Evolutionary conservation across 1,140 invertebrate genomes (phyloP).

Genomic region (Drosophila suzukii): DNA sequence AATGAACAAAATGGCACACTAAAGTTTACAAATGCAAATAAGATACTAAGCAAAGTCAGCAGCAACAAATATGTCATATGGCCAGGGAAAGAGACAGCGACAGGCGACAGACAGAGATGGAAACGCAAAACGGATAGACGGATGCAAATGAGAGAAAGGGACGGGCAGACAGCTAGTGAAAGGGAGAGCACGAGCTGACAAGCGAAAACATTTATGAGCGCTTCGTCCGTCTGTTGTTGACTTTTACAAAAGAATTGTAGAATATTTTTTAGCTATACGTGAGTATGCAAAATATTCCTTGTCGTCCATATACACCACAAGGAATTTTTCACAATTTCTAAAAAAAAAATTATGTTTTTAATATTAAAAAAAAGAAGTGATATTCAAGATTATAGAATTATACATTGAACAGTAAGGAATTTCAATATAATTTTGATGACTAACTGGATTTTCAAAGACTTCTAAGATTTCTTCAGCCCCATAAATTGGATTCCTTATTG

Average conservation of each 20-base stretch:
- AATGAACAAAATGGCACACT: constrained; percentile 66
- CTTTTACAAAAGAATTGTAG: constrained; percentile 81
- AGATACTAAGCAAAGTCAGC: constrained; percentile 79
- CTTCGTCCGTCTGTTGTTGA: constrained; percentile 68
- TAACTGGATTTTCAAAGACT: too few species aligned
- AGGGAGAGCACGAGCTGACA: constrained; percentile 22
- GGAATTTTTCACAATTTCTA: neutral
- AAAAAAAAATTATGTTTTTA: too few species aligned
- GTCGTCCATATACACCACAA: constrained; percentile 7
- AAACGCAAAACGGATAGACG: constrained; percentile 7
- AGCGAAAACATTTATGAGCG: constrained; percentile 73
- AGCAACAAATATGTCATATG: constrained; percentile 79
- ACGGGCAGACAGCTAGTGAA: constrained; percentile 6
- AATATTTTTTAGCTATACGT: constrained; percentile 76
- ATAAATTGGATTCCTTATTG: neutral
- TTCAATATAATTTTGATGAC: too few species aligned
- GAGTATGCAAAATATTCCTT: constrained; percentile 64
- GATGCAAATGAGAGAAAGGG: constrained; percentile 43
- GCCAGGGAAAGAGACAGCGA: constrained; percentile 19
- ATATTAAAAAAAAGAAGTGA: too few species aligned
- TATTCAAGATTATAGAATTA: too few species aligned
- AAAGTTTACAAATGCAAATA: constrained; percentile 83
- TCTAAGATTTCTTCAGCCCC: too few species aligned
- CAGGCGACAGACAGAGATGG: constrained; percentile 20
- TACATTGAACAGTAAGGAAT: too few species aligned